A percentile compares a stretch with the other conserved stretches of the same genome.
These are phyloP conservation scores for Orchestia grillus DNA, from an alignment of 1,140 invertebrate genomes.

Conservation along the genomic window DNA sequence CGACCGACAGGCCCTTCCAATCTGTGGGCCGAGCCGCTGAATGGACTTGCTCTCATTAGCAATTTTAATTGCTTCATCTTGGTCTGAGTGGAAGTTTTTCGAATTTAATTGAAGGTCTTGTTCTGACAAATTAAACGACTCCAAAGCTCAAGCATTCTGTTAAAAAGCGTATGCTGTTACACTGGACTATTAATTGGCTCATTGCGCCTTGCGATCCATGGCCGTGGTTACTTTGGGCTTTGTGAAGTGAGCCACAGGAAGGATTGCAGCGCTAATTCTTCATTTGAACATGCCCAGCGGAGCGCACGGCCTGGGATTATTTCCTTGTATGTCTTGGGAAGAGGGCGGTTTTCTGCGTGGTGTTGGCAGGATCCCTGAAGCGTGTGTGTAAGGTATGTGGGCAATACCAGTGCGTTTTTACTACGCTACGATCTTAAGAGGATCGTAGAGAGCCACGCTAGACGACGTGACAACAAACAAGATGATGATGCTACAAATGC, in stretches of 20 bases:
- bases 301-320: background rate
- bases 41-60: background rate
- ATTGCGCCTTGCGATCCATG: background rate
- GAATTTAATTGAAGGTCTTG: constrained; percentile 9
- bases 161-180: background rate
- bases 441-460: too few species aligned
- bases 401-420: too few species aligned
- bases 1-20: background rate
- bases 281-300: background rate
- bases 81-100: background rate
- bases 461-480: too few species aligned
- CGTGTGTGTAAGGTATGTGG: too few species aligned
- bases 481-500: too few species aligned
- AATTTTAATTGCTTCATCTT: constrained; percentile 10
- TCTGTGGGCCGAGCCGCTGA: background rate
- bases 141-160: background rate
- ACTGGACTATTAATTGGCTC: background rate
- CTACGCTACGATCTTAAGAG: too few species aligned
- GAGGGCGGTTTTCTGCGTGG: too few species aligned
- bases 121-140: background rate
- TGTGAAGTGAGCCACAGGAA: background rate
- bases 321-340: too few species aligned
- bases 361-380: too few species aligned
- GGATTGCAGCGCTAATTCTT: background rate
- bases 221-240: background rate